Evolutionary conservation across 2,888 invertebrate species (phyloP), one percentile per base, ranked within the genome.

Genomic region (Aphodius granarius): DNA sequence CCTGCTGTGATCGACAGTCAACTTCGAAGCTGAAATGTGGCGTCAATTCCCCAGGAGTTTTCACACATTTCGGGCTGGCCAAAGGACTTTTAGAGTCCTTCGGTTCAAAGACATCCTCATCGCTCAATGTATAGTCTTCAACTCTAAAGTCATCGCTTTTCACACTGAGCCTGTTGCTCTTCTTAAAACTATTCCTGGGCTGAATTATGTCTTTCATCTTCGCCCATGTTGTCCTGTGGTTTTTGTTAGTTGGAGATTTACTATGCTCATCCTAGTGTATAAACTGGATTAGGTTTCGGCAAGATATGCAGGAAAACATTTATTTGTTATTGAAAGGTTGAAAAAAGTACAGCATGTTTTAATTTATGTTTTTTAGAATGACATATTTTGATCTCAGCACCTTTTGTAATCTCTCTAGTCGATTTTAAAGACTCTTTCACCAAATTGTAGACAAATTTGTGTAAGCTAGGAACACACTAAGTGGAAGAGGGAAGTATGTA

Each of bases 171-270:
- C 86, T 79, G 77, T 85, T 83, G 74, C 89, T 87, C 86, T 92
- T 91, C 75, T 92, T 89, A 17, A 92, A 92, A 79, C 92, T 93
- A 78, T 91, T 89, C 73, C 92, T 89, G 0, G 93, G 92, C 83
- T 93, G 92, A 78, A 94, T 93, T 75, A 94, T 94, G 82, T 93
- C 93, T 78, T 93, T 92, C 88, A 94, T 93, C 86, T 93, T 93
- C 0, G 92, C 92, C 94, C 94, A 94, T 0, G 94, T 92, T n/a
- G 92, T 93, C 83, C 91, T 72, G 64, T 78, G 78, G 62, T 66
- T 74, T 63, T 75, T 79, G 62, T 72, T 73, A 23, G 72, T 75
- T 63, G 75, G 73, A 66, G 76, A 74, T 72, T 77, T 77, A 72
- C 74, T 74, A 19, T 72, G 70, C 63, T 77, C 77, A 23, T 77